Base-by-base conservation (phyloP, 2,113 vertebrate species). In the Herpailurus yagouaroundi region DNA sequence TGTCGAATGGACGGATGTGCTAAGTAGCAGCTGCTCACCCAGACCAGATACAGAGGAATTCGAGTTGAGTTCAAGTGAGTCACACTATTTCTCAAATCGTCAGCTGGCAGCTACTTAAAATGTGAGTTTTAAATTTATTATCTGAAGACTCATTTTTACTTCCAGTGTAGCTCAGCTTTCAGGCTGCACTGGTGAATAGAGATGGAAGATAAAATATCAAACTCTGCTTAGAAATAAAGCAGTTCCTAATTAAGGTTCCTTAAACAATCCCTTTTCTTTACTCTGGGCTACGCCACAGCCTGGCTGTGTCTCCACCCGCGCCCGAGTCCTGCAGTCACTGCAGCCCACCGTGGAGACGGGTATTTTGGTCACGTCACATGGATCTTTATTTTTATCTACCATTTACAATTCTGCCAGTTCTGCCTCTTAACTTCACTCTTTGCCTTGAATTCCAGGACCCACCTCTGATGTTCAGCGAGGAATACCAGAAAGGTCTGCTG, bases 381-480 rank as follows among this genome's bases (percentile, higher is more conserved):
- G 27, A 18, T 33, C 38, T 73, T 77, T 69, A 45, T 79, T 84
- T 97, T 95, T 92, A 63, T 73, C 77, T 81, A 21, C 79, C 29
- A 21, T 79, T 82, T 80, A 55, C 21, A 50, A 12, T 87, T n/a
- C 57, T 89, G 36, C 45, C 41, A 48, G 73, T 85, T 87, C 50
- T 63, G 68, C 73, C n/a, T 82, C 14, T 81, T 76, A 33, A 7
- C 10, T 50, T 57, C 76, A 50, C 48, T 48, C 66, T 88, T 13
- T 29, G 60, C 76, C 55, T 95, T 79, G 93, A 76, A 38, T 96
- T 96, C 69, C 55, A 99, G 99, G 99, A 99, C 68, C 99, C 99
- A 0, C 99, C 99, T 1, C 9, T 99, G 60, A 99, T 99, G 99
- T 99, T 99, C 97, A 99, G 97, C 0, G 99, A 99, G 97, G 99